phyloP scores from a whole-genome alignment of 2,888 invertebrate genomes.

The Cerastoderma edule region DNA sequence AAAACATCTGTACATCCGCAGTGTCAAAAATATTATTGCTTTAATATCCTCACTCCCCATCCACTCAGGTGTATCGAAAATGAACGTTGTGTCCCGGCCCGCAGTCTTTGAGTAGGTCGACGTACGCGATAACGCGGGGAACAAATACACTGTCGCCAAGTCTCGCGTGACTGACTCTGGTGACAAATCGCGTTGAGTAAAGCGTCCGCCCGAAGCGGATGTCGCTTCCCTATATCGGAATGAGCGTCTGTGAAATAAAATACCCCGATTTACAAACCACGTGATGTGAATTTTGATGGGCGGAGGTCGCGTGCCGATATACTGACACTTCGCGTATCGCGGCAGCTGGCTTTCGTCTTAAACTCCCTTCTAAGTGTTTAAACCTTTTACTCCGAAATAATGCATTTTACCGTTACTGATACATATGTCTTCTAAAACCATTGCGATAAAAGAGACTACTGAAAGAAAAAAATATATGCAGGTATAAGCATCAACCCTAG shows the following conservation, averaged over 20 bases:
- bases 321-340: constrained; percentile 56
- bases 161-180: constrained; percentile 17
- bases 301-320: constrained; percentile 59
- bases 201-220: constrained; percentile 28
- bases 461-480: no score
- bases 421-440: no score
- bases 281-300: constrained; percentile 17
- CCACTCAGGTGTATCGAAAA: constrained; percentile 19
- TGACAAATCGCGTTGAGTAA: constrained; percentile 12
- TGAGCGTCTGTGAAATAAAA: constrained; percentile 26
- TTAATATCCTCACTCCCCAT: constrained; percentile 49
- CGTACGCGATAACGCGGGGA: background rate
- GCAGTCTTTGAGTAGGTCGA: background rate
- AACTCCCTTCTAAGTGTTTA: no score
- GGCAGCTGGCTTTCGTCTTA: constrained; percentile 39
- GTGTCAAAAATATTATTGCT: constrained; percentile 57
- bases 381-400: no score
- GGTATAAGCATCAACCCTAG: no score
- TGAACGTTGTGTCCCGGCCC: background rate
- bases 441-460: no score
- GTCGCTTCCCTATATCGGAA: constrained; percentile 21
- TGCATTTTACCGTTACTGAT: no score
- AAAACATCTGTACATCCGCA: constrained; percentile 46
- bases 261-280: constrained; percentile 16
- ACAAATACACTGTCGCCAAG: background rate